phyloP scores from a whole-genome alignment of 35 echinoderm and acorn worm genomes.

The Apostichopus californicus region DNA sequence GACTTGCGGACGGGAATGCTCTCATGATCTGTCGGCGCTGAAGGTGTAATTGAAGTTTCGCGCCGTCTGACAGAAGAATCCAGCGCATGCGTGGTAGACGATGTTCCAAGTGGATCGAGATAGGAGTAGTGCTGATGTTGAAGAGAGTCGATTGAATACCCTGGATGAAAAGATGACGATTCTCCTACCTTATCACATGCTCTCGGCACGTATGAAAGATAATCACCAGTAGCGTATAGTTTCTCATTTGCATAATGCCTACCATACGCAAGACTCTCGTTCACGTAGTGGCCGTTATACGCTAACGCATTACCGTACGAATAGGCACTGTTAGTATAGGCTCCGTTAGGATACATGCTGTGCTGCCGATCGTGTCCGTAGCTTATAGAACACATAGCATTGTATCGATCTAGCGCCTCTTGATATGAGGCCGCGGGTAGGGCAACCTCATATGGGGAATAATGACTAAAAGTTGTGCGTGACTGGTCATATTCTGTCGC shows the following conservation, averaged over 20 bases:
- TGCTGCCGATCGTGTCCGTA: conserved; percentile 83
- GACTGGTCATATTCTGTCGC: conserved; percentile 77
- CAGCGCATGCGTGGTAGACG: conserved; percentile 37
- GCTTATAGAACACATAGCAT: conserved; percentile 85
- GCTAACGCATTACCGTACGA: conserved; percentile 83
- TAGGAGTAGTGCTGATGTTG: conserved; percentile 58
- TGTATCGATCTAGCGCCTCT: conserved; percentile 90
- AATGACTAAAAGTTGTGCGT: conserved; percentile 76
- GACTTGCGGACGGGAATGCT: conserved; percentile 47
- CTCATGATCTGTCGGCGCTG: not conserved
- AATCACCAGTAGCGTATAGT: conserved; percentile 72
- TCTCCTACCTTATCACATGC: conserved; percentile 41
- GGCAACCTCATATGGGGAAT: conserved; percentile 85
- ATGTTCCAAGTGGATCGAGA: conserved; percentile 45
- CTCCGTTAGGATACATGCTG: conserved; percentile 87
- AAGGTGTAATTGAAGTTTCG: not conserved
- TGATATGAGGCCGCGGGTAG: conserved; percentile 80
- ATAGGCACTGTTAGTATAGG: conserved; percentile 69
- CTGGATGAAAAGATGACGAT: conserved; percentile 43
- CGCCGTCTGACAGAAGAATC: conserved; percentile 41
- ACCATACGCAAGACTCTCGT: conserved; percentile 82
- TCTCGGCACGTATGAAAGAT: conserved; percentile 43
- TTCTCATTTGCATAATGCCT: conserved; percentile 93
- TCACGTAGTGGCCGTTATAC: conserved; percentile 86
- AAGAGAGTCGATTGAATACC: conserved; percentile 29